Evolutionary conservation across 1,140 invertebrate species (phyloP).

Genomic region (Camponotus pennsylvanicus): DNA sequence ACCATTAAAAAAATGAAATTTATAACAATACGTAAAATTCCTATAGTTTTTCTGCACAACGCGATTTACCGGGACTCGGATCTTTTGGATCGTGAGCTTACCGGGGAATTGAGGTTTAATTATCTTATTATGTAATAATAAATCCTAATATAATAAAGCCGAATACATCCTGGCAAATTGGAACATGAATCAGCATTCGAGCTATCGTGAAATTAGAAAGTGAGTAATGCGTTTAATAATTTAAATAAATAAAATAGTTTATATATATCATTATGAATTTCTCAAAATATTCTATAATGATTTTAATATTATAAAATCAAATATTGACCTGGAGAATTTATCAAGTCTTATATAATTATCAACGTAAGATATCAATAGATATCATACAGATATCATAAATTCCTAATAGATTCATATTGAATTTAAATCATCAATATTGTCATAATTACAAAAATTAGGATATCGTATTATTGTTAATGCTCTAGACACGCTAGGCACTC

Average conservation of each 20-base stretch:
- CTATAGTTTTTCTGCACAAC: constrained; percentile 56
- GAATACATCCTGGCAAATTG: constrained; percentile 30
- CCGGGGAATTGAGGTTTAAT: neutral
- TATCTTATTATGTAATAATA: constrained; percentile 20
- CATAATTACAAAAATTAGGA: neutral
- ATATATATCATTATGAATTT: neutral
- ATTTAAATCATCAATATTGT: neutral
- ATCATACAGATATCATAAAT: neutral
- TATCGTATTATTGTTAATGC: neutral
- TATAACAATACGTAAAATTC: constrained; percentile 74
- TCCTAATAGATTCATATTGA: neutral
- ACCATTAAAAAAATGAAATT: constrained; percentile 70
- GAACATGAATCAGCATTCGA: constrained; percentile 40
- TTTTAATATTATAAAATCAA: constrained; percentile 19
- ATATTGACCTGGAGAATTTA: neutral
- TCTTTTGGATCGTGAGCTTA: neutral
- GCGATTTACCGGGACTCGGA: neutral
- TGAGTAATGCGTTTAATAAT: neutral
- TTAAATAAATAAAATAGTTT: neutral
- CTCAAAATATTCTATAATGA: neutral
- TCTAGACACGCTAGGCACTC: neutral
- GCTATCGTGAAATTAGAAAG: constrained; percentile 59
- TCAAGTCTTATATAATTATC: neutral
- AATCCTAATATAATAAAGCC: constrained; percentile 18
- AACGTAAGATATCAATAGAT: neutral